These are phyloP conservation scores for Danio albolineatus DNA, from an alignment of 2,797 vertebrate species.

Conservation along the genomic window DNA sequence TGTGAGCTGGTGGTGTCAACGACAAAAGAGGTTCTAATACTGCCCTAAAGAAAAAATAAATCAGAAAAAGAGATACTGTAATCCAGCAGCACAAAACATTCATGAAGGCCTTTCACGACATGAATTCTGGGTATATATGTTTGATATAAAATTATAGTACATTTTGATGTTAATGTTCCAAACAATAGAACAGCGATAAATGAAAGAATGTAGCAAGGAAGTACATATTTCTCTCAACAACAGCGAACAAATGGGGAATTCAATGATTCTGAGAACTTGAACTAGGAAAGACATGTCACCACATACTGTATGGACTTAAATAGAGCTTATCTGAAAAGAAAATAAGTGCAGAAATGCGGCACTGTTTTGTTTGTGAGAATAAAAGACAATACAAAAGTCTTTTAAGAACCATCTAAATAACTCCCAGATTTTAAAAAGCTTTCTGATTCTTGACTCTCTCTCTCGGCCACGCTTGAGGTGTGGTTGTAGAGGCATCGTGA, in stretches of 20 bases:
- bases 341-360: neutral
- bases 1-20: constrained; percentile 76
- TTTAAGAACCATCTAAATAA: constrained; percentile 18
- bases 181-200: constrained; percentile 14
- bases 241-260: constrained; percentile 4
- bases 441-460: constrained; percentile 22
- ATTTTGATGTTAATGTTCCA: neutral
- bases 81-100: neutral
- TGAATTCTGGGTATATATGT: no score
- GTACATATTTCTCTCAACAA: constrained; percentile 17
- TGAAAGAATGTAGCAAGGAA: constrained; percentile 33
- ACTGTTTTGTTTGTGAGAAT: neutral
- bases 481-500: constrained; percentile 66
- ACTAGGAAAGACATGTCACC: constrained; percentile 28
- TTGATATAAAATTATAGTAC: no score
- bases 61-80: neutral
- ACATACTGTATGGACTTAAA: constrained; percentile 32
- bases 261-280: constrained; percentile 29
- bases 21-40: constrained; percentile 78
- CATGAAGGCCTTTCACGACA: neutral
- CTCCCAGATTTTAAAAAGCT: neutral
- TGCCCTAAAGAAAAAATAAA: constrained; percentile 69
- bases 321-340: constrained; percentile 17
- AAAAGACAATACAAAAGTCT: constrained; percentile 5
- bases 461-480: constrained; percentile 55